Evolutionary conservation across 2,797 vertebrate genomes (phyloP).

Genomic region (Smutsia temminckii): DNA sequence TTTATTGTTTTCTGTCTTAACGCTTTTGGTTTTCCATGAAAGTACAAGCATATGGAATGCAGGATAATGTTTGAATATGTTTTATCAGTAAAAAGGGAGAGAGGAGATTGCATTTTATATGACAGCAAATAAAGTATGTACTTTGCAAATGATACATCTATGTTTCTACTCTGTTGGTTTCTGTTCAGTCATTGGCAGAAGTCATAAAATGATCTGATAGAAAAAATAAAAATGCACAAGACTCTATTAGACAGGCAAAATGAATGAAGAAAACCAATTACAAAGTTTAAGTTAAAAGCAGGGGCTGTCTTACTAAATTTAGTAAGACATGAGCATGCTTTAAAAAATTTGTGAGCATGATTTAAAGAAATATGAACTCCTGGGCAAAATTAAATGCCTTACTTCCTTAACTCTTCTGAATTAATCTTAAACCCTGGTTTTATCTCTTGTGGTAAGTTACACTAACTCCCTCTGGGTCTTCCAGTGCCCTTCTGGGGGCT

Average conservation of each 20-base stretch:
- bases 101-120: not conserved
- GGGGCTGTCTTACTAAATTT: not conserved
- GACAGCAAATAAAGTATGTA: not conserved
- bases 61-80: not conserved
- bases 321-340: not conserved
- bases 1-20: not conserved
- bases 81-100: not conserved
- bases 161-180: not conserved
- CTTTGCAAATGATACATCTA: not conserved
- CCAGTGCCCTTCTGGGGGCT: not conserved
- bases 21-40: not conserved
- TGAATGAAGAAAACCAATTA: not conserved
- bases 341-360: constrained; percentile 31
- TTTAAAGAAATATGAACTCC: constrained; percentile 37
- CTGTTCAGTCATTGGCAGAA: not conserved
- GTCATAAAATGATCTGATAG: not conserved
- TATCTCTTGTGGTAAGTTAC: not conserved
- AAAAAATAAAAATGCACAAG: not conserved
- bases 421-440: not conserved
- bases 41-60: not conserved
- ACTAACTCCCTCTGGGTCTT: not conserved
- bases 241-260: not conserved
- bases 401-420: not conserved
- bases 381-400: constrained; percentile 6
- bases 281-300: not conserved